phyloP scores from a whole-genome alignment of 2,113 vertebrate genomes.

The Oreotrochilus melanogaster region DNA sequence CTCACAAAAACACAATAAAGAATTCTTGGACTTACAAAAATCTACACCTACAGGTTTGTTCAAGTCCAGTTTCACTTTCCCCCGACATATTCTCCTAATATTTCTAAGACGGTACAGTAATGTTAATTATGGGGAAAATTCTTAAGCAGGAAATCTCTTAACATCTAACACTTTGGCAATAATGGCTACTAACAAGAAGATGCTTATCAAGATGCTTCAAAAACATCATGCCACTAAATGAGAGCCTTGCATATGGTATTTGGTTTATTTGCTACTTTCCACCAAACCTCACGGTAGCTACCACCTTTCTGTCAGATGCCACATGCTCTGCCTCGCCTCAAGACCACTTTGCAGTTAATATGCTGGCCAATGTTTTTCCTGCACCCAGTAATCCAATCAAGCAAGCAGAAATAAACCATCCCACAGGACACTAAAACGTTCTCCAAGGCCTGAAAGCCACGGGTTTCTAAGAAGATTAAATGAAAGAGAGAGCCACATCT shows the following conservation, averaged over 20 bases:
- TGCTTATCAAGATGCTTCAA: not conserved
- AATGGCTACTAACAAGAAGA: not conserved
- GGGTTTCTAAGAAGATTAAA: conserved; percentile 62
- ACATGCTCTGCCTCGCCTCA: not conserved
- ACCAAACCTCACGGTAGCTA: not conserved
- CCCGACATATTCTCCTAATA: not conserved
- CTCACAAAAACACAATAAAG: not conserved
- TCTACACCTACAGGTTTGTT: not conserved
- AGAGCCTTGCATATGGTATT: not conserved
- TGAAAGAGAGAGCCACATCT: conserved; percentile 37
- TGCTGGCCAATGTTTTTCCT: not conserved
- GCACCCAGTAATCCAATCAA: conserved; percentile 30
- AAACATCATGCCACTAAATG: not conserved
- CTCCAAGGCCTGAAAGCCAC: not conserved
- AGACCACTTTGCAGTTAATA: not conserved
- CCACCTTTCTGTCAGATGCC: not conserved
- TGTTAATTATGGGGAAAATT: not conserved
- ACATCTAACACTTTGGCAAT: not conserved
- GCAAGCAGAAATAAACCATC: conserved; percentile 49
- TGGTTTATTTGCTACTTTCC: not conserved
- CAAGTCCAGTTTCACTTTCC: not conserved
- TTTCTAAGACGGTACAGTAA: not conserved
- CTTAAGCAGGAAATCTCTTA: not conserved
- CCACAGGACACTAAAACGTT: not conserved
- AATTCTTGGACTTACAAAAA: not conserved